phyloP scores from a whole-genome alignment of 1,140 invertebrate genomes.

The Pseudachorutes palmiensis region DNA sequence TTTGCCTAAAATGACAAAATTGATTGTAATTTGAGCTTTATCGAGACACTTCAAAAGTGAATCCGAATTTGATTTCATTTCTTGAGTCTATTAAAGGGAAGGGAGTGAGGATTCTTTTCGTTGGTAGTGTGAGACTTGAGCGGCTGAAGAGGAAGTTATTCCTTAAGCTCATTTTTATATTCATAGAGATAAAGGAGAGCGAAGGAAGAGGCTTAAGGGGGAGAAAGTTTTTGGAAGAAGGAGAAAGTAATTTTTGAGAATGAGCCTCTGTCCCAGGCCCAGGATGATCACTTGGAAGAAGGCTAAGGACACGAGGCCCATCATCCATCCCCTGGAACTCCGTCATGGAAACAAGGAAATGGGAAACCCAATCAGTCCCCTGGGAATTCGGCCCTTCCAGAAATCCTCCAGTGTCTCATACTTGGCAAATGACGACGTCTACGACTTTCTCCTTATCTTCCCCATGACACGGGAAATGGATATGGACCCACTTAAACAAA shows the following conservation, averaged over 20 bases:
- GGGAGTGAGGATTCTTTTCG: too few species aligned
- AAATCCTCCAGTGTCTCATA: neutral
- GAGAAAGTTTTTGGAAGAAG: neutral
- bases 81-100: too few species aligned
- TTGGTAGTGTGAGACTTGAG: neutral
- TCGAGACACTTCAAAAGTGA: too few species aligned
- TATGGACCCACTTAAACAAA: neutral
- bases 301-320: too few species aligned
- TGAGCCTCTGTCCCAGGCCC: neutral
- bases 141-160: neutral
- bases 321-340: neutral
- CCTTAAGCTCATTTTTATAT: neutral
- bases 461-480: neutral
- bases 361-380: slow-evolving; percentile 10
- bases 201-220: neutral
- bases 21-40: too few species aligned
- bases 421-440: slow-evolving; percentile 7
- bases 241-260: slow-evolving; percentile 10
- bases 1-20: too few species aligned
- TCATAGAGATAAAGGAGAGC: neutral
- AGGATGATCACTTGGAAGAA: too few species aligned
- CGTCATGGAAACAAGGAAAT: neutral
- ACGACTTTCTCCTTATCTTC: slow-evolving; percentile 6
- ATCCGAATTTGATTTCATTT: too few species aligned
- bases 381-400: neutral